Conservation (phyloP, 2,113 vertebrate genomes). For the Eonycteris spelaea region DNA sequence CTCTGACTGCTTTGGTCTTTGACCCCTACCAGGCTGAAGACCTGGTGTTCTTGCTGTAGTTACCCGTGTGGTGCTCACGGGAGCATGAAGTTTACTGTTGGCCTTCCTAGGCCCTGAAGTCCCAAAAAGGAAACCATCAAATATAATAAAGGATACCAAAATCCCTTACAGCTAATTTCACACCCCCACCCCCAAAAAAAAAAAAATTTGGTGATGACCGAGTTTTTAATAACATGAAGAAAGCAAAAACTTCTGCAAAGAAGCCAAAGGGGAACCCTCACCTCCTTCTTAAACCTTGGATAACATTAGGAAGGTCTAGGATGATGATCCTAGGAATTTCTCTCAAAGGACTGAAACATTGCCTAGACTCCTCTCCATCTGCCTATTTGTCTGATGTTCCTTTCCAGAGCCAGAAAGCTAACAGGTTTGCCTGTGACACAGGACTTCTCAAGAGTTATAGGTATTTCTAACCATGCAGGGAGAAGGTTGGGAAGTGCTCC, state of each 20-base stretch:
- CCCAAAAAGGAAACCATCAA: neutral
- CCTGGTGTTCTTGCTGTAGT: fast-evolving
- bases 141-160: neutral
- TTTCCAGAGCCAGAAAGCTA: neutral
- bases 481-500: neutral
- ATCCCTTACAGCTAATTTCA: neutral
- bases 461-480: neutral
- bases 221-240: neutral
- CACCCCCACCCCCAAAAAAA: too few species aligned
- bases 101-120: neutral
- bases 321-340: neutral
- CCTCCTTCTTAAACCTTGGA: neutral
- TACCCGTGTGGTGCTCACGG: neutral
- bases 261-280: too few species aligned
- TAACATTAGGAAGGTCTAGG: fast-evolving
- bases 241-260: neutral
- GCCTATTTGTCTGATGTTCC: neutral
- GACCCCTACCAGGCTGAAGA: neutral
- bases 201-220: too few species aligned
- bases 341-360: neutral
- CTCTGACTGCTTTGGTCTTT: neutral
- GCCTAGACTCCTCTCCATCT: neutral
- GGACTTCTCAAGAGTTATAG: neutral
- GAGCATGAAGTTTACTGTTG: fast-evolving
- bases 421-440: too few species aligned